phyloP scores from a whole-genome alignment of 2,113 vertebrate genomes.

The Falcunculus frontatus region DNA sequence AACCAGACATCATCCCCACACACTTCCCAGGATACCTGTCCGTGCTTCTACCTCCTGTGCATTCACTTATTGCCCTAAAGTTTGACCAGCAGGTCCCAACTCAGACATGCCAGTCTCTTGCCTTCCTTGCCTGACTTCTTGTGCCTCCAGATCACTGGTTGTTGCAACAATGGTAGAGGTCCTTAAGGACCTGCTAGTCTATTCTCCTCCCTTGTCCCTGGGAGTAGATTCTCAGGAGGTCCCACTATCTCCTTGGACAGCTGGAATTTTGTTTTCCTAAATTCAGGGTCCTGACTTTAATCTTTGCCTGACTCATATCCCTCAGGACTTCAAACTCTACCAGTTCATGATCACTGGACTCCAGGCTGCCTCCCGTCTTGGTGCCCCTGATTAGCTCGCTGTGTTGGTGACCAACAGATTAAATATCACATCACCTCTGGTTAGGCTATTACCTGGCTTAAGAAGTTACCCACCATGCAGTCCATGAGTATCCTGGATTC shows the following conservation, averaged over 20 bases:
- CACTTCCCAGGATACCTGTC: neutral
- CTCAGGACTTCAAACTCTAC: neutral
- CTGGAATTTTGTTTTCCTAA: neutral
- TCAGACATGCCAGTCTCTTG: neutral
- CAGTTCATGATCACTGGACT: neutral
- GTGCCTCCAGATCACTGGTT: neutral
- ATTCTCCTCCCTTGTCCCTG: neutral
- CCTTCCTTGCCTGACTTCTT: neutral
- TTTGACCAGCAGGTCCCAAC: neutral
- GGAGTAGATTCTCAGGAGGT: neutral
- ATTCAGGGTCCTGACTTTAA: neutral
- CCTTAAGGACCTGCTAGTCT: neutral
- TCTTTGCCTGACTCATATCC: neutral
- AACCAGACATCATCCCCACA: fast-evolving
- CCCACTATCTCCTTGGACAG: neutral
- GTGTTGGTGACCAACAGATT: neutral
- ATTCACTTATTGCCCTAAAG: neutral
- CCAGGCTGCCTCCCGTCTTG: neutral
- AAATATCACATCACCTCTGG: neutral
- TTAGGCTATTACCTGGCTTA: neutral
- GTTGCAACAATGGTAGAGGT: neutral
- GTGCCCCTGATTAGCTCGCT: neutral
- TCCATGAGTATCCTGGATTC: neutral
- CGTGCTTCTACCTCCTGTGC: neutral
- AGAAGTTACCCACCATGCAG: neutral